phyloP scores from a whole-genome alignment of 2,113 vertebrate species.

The Trematomus loennbergii region DNA sequence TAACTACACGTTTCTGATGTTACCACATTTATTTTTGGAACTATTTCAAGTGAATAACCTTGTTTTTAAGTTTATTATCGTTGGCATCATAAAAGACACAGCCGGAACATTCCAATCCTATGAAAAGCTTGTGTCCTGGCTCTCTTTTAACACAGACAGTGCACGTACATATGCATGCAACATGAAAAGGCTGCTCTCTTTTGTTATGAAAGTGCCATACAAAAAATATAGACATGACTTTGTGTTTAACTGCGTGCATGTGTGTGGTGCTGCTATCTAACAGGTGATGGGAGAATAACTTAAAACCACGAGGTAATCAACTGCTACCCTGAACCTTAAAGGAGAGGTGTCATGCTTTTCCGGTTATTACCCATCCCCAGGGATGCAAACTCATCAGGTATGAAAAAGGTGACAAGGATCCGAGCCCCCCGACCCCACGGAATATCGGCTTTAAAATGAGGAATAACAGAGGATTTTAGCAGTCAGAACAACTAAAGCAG shows the following conservation, averaged over 20 bases:
- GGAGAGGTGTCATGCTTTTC: too few species aligned
- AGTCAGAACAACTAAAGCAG: too few species aligned
- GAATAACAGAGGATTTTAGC: too few species aligned
- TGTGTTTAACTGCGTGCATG: too few species aligned
- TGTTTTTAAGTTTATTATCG: constrained; percentile 15
- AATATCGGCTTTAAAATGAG: too few species aligned
- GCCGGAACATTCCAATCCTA: constrained; percentile 26
- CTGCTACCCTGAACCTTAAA: background rate
- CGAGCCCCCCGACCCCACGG: too few species aligned
- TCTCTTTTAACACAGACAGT: background rate
- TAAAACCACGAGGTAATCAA: background rate
- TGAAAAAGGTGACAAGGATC: too few species aligned
- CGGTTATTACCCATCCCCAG: too few species aligned
- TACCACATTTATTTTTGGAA: constrained; percentile 5
- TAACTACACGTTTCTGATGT: background rate
- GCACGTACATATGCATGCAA: constrained; percentile 7
- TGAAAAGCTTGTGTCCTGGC: constrained; percentile 30
- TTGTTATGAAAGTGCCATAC: too few species aligned
- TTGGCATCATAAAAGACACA: constrained; percentile 18
- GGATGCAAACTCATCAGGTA: too few species aligned
- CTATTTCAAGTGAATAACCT: background rate
- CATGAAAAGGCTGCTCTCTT: background rate
- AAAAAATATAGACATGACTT: too few species aligned
- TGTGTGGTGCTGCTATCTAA: background rate
- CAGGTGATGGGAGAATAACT: constrained; percentile 2